A percentile compares a stretch with the other conserved stretches of the same genome.
Conservation (phyloP, 2,113 vertebrate species). For the Dromaius novaehollandiae region DNA sequence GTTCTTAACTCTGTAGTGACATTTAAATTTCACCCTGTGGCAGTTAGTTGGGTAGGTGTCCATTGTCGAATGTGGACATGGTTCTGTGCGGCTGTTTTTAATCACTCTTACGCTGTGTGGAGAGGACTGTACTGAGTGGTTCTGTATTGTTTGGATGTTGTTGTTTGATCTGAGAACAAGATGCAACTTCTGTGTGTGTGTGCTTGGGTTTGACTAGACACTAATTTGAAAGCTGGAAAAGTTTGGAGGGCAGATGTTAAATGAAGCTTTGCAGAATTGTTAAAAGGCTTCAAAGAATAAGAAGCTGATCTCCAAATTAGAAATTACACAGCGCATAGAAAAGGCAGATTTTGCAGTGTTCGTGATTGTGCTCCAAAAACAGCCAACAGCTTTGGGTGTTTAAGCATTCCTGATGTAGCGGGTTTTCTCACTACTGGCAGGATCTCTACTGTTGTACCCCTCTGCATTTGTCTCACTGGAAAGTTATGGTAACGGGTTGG, state of each 20-base stretch:
- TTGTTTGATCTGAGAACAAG: not conserved
- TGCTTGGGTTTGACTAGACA: not conserved
- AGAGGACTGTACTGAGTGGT: not conserved
- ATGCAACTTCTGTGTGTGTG: fast-evolving
- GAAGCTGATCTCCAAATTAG: not conserved
- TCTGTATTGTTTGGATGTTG: not conserved
- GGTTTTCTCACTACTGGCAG: not conserved
- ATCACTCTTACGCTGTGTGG: not conserved
- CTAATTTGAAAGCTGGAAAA: not conserved
- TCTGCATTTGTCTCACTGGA: not conserved
- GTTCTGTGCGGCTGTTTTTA: not conserved
- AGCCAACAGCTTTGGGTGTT: not conserved
- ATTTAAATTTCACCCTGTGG: not conserved
- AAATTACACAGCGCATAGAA: not conserved
- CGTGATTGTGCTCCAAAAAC: not conserved
- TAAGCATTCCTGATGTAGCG: not conserved
- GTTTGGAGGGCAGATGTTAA: not conserved
- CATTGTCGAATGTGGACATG: not conserved
- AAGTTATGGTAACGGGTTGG: not conserved
- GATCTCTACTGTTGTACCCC: not conserved
- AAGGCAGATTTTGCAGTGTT: not conserved
- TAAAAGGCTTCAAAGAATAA: not conserved
- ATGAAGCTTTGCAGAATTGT: not conserved
- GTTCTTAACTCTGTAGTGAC: fast-evolving
- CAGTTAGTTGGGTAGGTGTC: not conserved